phyloP scores from a whole-genome alignment of 2,113 vertebrate genomes.

The Pithys albifrons region DNA sequence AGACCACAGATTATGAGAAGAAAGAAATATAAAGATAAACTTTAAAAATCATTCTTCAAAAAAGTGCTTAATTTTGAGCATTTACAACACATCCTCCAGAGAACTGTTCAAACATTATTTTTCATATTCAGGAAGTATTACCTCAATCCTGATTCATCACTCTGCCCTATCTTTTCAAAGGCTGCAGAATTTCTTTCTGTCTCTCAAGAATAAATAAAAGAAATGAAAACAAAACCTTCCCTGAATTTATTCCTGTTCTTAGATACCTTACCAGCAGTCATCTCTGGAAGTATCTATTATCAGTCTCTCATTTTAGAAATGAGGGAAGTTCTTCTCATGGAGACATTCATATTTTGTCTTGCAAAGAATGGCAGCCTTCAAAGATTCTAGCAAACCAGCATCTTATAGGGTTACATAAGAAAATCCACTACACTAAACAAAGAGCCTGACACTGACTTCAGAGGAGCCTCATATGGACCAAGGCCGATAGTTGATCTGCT shows the following conservation, averaged over 20 bases:
- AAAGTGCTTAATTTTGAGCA: constrained; percentile 36
- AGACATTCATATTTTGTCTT: not conserved
- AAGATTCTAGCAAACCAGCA: not conserved
- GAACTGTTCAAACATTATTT: not conserved
- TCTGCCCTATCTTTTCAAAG: constrained; percentile 13
- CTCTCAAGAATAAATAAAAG: constrained; percentile 7
- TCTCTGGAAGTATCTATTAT: not conserved
- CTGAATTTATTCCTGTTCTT: not conserved
- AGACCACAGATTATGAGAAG: constrained; percentile 12
- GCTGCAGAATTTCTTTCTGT: constrained; percentile 1
- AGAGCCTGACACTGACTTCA: not conserved
- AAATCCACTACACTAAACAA: not conserved
- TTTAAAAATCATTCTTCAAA: constrained; percentile 2
- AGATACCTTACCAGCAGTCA: not conserved
- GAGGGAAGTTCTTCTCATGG: not conserved
- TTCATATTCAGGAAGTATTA: not conserved
- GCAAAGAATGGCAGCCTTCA: not conserved
- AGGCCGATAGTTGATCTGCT: not conserved
- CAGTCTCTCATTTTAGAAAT: not conserved
- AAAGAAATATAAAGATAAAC: constrained; percentile 51
- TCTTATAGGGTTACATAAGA: not conserved
- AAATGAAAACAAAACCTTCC: not conserved
- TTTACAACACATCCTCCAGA: not conserved
- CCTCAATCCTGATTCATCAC: not conserved
- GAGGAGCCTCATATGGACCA: not conserved